These are phyloP conservation scores for Eurystomus glaucurus DNA, from an alignment of 2,797 vertebrate species.

Conservation along the genomic window DNA sequence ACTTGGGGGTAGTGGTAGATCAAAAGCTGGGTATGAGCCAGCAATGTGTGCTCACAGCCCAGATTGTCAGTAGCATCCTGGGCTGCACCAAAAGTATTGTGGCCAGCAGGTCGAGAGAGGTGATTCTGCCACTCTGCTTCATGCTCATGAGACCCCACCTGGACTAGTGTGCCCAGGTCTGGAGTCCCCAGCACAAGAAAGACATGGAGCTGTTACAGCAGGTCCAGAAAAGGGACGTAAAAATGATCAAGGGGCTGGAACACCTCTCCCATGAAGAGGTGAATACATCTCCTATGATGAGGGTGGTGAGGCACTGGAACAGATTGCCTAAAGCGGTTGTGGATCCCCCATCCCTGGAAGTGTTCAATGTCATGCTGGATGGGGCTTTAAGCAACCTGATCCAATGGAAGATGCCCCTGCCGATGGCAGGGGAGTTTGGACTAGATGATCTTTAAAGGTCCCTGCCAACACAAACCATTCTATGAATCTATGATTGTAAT, in stretches of 20 bases:
- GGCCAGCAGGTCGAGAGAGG: neutral
- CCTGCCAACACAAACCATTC: neutral
- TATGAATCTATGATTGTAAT: neutral
- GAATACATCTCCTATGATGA: neutral
- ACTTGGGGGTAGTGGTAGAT: neutral
- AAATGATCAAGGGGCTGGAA: neutral
- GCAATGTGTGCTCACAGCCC: rapidly evolving
- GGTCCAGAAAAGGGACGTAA: neutral
- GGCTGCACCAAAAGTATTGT: rapidly evolving
- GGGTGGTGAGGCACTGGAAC: rapidly evolving
- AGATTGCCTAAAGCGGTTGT: rapidly evolving
- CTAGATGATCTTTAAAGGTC: neutral
- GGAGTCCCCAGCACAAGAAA: rapidly evolving
- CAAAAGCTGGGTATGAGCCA: rapidly evolving
- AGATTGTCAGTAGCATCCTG: rapidly evolving
- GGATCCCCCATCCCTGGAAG: rapidly evolving
- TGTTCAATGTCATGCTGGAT: rapidly evolving
- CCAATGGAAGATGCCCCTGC: neutral
- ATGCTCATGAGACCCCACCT: neutral
- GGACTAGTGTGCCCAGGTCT: rapidly evolving
- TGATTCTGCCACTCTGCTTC: rapidly evolving
- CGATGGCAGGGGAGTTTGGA: rapidly evolving
- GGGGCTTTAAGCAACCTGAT: neutral
- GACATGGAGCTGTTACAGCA: rapidly evolving
- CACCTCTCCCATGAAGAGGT: neutral